These are phyloP conservation scores for Lacanobia oleracea DNA, from an alignment of 2,888 invertebrate species.

Conservation along the genomic window DNA sequence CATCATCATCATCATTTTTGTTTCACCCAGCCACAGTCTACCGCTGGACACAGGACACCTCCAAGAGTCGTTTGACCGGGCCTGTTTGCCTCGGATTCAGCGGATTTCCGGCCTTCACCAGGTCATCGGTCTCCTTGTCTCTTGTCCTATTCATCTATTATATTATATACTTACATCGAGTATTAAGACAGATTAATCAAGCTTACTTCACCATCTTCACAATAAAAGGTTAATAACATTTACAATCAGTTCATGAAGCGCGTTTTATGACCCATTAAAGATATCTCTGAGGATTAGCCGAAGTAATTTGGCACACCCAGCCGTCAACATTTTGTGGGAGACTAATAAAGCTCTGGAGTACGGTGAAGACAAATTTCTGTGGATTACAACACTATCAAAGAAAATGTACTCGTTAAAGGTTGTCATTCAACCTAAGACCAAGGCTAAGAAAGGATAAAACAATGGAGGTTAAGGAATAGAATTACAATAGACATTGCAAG, in stretches of 20 bases:
- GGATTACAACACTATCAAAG: slow-evolving; percentile 34
- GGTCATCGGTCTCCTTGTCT: no score
- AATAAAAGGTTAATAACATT: slow-evolving; percentile 43
- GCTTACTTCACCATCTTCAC: slow-evolving; percentile 2
- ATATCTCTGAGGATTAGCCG: slow-evolving; percentile 41
- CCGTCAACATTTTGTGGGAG: slow-evolving; percentile 47
- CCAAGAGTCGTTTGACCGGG: no score
- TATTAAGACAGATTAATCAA: background rate
- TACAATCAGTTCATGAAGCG: slow-evolving; percentile 32
- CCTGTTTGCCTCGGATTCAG: no score
- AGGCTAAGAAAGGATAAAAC: slow-evolving; percentile 4
- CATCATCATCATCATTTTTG: no score
- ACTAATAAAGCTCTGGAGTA: slow-evolving; percentile 45
- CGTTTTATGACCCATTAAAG: slow-evolving; percentile 45
- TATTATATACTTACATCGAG: background rate
- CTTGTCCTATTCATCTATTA: background rate
- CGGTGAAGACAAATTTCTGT: slow-evolving; percentile 29
- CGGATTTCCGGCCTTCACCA: no score
- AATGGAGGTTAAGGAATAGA: no score
- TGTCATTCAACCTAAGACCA: no score
- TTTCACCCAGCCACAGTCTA: background rate
- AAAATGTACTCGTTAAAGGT: slow-evolving; percentile 42
- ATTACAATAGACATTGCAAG: no score
- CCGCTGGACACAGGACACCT: background rate
- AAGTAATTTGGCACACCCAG: slow-evolving; percentile 49